Conservation (phyloP, 1,140 invertebrate species). For the Euwallacea similis region DNA sequence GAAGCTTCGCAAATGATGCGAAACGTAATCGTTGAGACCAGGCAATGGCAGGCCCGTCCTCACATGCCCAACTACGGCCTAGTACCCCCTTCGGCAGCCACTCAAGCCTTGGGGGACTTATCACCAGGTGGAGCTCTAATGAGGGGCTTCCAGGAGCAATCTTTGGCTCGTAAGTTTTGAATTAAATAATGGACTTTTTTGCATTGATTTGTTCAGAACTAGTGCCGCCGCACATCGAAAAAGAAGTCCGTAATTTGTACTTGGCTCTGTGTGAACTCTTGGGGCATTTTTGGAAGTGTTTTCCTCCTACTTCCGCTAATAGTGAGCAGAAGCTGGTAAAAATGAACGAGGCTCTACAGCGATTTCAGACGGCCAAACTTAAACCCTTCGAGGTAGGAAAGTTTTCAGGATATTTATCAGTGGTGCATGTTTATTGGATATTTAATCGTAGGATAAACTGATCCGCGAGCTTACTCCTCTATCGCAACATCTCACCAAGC, state of each 20-base stretch:
- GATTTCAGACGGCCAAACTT: slow-evolving; percentile 84
- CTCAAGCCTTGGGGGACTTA: slow-evolving; percentile 82
- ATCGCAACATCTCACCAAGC: slow-evolving; percentile 80
- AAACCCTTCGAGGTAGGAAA: slow-evolving; percentile 76
- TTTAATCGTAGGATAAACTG: slow-evolving; percentile 67
- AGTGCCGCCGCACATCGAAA: slow-evolving; percentile 78
- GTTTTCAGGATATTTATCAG: neutral
- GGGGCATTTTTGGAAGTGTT: slow-evolving; percentile 92
- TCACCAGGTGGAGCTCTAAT: slow-evolving; percentile 92
- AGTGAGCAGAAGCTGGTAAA: slow-evolving; percentile 78
- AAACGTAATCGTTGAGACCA: slow-evolving; percentile 48
- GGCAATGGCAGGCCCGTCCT: slow-evolving; percentile 48
- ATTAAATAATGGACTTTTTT: neutral
- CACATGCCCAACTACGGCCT: slow-evolving; percentile 33
- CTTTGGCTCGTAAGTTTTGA: slow-evolving; percentile 70
- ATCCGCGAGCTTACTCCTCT: slow-evolving; percentile 76
- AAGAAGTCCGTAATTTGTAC: slow-evolving; percentile 82
- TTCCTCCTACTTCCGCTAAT: slow-evolving; percentile 80
- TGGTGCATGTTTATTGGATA: neutral
- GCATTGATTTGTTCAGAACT: slow-evolving; percentile 61
- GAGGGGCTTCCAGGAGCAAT: slow-evolving; percentile 80
- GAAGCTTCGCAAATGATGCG: slow-evolving; percentile 47
- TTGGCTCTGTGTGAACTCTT: slow-evolving; percentile 83
- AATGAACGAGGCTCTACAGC: slow-evolving; percentile 85
- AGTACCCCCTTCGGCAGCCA: slow-evolving; percentile 70